Evolutionary conservation across 2,113 vertebrate species (phyloP).

Genomic region (Sebastes schlegelii): DNA sequence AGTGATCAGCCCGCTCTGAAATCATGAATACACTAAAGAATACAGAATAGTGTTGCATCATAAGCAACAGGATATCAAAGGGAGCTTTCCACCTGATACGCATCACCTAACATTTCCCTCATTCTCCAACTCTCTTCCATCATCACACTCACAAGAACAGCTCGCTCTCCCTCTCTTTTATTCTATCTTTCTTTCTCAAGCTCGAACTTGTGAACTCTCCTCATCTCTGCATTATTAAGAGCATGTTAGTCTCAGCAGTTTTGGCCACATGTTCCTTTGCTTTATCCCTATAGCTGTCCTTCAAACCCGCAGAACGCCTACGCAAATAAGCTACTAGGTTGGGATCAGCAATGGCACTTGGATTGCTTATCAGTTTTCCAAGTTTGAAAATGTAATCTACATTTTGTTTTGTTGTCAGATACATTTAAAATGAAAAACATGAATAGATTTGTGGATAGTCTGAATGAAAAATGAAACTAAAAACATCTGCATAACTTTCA

Average conservation of each 20-base stretch:
- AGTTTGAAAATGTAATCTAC: background rate
- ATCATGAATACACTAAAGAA: background rate
- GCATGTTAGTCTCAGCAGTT: slow-evolving; percentile 24
- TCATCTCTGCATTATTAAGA: slow-evolving; percentile 10
- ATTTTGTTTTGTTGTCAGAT: background rate
- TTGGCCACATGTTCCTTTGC: background rate
- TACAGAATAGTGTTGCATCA: background rate
- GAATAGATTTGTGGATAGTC: background rate
- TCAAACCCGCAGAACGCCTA: background rate
- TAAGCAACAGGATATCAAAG: slow-evolving; percentile 9
- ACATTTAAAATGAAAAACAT: background rate
- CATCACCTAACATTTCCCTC: slow-evolving; percentile 2
- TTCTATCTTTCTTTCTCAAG: background rate
- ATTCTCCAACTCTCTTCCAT: background rate
- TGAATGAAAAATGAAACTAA: background rate
- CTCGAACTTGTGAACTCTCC: slow-evolving; percentile 22
- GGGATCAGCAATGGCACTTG: background rate
- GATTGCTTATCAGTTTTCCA: no score
- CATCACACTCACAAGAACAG: background rate
- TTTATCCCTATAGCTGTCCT: slow-evolving; percentile 15
- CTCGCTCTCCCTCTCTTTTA: no score
- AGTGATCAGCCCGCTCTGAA: background rate
- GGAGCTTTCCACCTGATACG: background rate
- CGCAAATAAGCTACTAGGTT: background rate
- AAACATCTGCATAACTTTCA: no score